Base-by-base conservation (phyloP, 2,113 vertebrate species). In the Mandrillus leucophaeus region DNA sequence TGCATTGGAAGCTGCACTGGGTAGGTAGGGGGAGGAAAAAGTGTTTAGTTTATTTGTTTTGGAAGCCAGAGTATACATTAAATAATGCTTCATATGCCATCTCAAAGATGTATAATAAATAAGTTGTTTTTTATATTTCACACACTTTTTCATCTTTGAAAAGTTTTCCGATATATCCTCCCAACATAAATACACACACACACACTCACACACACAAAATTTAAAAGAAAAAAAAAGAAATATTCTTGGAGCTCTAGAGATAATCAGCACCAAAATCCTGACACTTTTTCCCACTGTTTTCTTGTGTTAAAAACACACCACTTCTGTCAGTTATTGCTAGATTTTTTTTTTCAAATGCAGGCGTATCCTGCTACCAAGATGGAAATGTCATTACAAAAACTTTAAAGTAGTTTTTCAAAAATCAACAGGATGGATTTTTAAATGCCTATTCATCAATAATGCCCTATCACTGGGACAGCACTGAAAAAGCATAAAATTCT, bases 291-390 rank as follows among this genome's bases (percentile, higher is more conserved):
- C 66, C 83, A 95, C 55, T 96, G 66, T 96, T 93, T 70, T 87
- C 75, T 97, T 97, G 90, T 94, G 95, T 97, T 97, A 96, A 97
- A 98, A 98, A 90, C 68, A 92, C 79, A 94, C 40, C 96, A 91
- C 88, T 98, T 97, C 87, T 96, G 96, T 98, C 97, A 90, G 95
- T 98, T 95, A 81, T 93, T 88, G 92, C 84, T 96, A 85, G 57
- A 61, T 92, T 91, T 95, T 64, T 93, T 88, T 78, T 52, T 75
- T 55, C 50, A 61, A 68, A 66, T 88, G 30, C 48, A 97, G 79
- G 81, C 96, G 75, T 98, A 22, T 72, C 57, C 76, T 38, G 57
- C 59, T 84, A 73, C 96, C 94, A 86, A 97, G 94, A 95, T 95
- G 79, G 87, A 98, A 98, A 97, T 61, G 27, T 3, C 95, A 96